Conservation (phyloP, 2,113 vertebrate species). For the Trogon melanurus region DNA sequence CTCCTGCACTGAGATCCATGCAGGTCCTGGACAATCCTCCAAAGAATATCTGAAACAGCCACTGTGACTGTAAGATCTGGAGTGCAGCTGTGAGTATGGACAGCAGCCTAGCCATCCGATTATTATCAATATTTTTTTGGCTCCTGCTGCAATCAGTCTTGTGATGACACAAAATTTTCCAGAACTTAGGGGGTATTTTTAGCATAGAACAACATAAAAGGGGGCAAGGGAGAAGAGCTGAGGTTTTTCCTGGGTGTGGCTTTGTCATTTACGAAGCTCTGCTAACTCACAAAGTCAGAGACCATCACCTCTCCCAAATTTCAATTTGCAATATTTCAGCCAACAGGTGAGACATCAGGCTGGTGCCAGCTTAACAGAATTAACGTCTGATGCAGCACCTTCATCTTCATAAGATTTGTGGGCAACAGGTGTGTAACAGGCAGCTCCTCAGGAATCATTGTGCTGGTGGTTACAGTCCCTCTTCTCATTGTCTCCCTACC, state of each 20-base stretch:
- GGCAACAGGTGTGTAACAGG: not conserved
- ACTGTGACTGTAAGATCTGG: not conserved
- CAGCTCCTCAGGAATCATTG: not conserved
- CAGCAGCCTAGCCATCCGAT: not conserved
- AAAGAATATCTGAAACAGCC: not conserved
- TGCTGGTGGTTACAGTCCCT: not conserved
- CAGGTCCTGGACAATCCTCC: not conserved
- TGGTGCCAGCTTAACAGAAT: not conserved
- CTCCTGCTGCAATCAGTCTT: not conserved
- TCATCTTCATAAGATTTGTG: not conserved
- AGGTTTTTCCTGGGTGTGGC: not conserved
- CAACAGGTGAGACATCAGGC: not conserved
- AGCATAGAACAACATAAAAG: not conserved
- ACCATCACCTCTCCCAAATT: not conserved
- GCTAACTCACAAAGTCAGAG: not conserved
- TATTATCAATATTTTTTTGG: not conserved
- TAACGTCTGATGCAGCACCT: not conserved
- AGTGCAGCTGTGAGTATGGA: not conserved
- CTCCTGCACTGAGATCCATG: not conserved
- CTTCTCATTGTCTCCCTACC: accelerated
- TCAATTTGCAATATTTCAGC: not conserved
- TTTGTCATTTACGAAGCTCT: not conserved
- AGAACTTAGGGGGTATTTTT: not conserved
- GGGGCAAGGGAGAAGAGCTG: not conserved
- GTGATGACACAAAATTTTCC: not conserved